Evolutionary conservation across 2,888 invertebrate species (phyloP), one percentile per base, ranked within the genome.

Genomic region (Alentia gelatinosa): DNA sequence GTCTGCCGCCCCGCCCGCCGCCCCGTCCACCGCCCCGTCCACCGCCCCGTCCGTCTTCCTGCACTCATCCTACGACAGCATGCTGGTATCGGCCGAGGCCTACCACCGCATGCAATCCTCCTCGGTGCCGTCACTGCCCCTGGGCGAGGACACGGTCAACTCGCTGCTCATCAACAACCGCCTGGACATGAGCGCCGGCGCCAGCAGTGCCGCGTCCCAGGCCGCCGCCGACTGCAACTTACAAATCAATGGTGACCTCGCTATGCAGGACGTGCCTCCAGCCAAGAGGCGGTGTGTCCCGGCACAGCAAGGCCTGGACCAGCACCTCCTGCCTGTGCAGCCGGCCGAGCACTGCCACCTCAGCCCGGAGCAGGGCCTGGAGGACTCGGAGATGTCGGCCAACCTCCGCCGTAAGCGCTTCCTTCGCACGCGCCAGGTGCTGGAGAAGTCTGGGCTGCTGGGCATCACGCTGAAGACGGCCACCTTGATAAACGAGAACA

Each of bases 401-500:
- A 35, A 56, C 37, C 23, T 56, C n/a, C 63, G 74, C 15, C 63
- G 91, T 37, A 92, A 92, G 90, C 90, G 94, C 0, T 94, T 94
- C 88, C 92, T 94, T 88, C 93, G 93, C 42, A 94, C 94, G 15
- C 93, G 93, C 12, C 92, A 92, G n/a, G 94, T 94, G 0, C 91
- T 94, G 19, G 93, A 93, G 89, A 92, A 93, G 68, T 94, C 94
- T 0, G 97, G 97, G 12, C 96, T 97, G 74, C 95, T 97, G 40
- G 97, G 97, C 90, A 97, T 97, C 7, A 97, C 97, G 4, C 96
- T 97, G 95, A 97, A 97, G 94, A 97, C 97, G 0, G 97, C 97
- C 68, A 97, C 97, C 19, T 96, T 97, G 35, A 97, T 97, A 96
- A 97, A 97, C 92, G 97, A 97, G 92, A 97, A 97, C 95, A 97